Evolutionary conservation across 2,888 invertebrate genomes (phyloP).

Genomic region (Acrobasis consociella): DNA sequence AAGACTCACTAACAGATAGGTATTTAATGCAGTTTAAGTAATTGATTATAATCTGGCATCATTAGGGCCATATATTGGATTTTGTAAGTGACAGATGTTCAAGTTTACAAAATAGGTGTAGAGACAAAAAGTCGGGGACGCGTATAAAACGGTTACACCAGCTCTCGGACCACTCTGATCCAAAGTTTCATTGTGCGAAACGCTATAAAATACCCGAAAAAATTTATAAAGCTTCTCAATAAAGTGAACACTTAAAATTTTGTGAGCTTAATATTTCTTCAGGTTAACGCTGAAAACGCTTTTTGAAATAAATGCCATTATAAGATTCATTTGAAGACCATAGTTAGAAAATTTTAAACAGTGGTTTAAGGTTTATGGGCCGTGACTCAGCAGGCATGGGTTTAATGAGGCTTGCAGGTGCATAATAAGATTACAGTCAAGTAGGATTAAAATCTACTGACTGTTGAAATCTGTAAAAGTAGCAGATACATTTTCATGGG

Average conservation of each 20-base stretch:
- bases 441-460: slow-evolving; percentile 17
- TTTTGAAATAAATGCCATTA: slow-evolving; percentile 27
- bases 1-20: too few species aligned
- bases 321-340: slow-evolving; percentile 20
- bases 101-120: slow-evolving; percentile 26
- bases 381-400: slow-evolving; percentile 20
- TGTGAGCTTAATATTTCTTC: slow-evolving; percentile 62
- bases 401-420: slow-evolving; percentile 24
- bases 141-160: slow-evolving; percentile 57
- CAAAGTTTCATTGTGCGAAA: slow-evolving; percentile 73
- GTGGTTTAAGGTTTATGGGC: slow-evolving; percentile 20
- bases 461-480: slow-evolving; percentile 26
- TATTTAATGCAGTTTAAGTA: too few species aligned
- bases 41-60: too few species aligned
- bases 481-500: slow-evolving; percentile 32
- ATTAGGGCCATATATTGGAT: neutral
- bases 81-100: neutral
- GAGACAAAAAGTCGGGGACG: slow-evolving; percentile 49
- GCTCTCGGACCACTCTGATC: slow-evolving; percentile 45
- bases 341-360: slow-evolving; percentile 22
- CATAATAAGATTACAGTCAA: slow-evolving; percentile 18
- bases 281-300: slow-evolving; percentile 50
- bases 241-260: slow-evolving; percentile 71
- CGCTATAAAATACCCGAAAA: slow-evolving; percentile 72
- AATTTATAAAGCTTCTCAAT: slow-evolving; percentile 73